These are phyloP conservation scores for Nicator chloris DNA, from an alignment of 2,113 vertebrate species.

Conservation along the genomic window DNA sequence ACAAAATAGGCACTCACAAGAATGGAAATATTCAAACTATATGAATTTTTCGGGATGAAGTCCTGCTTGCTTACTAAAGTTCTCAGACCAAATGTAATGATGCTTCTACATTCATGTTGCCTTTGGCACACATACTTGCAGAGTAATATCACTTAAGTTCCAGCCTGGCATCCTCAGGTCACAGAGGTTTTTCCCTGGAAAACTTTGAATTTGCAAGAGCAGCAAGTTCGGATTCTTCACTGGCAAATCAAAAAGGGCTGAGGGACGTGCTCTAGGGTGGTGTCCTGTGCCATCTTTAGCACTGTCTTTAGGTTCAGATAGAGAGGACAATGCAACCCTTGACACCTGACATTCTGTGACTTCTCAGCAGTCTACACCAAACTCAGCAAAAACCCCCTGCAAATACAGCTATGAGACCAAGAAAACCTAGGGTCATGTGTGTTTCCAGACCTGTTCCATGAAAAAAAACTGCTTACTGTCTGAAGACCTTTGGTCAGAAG, in stretches of 20 bases:
- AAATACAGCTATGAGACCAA: background rate
- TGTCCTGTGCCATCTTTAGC: background rate
- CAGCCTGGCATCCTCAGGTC: background rate
- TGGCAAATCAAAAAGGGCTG: background rate
- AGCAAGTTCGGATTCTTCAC: background rate
- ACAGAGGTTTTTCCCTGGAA: background rate
- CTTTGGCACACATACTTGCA: background rate
- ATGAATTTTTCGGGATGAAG: background rate
- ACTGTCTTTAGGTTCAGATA: background rate
- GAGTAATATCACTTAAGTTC: background rate
- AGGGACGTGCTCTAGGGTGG: background rate
- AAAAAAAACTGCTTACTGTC: background rate
- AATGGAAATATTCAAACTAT: background rate
- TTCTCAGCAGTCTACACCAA: background rate
- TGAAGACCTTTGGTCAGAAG: background rate
- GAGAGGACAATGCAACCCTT: background rate
- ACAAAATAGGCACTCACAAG: background rate
- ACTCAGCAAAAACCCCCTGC: background rate
- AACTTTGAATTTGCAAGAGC: background rate
- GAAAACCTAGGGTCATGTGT: background rate
- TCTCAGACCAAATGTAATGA: background rate
- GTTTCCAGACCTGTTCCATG: background rate
- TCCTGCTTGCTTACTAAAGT: background rate
- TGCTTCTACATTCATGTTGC: background rate
- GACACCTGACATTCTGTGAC: background rate